Conservation (phyloP, 2,888 invertebrate species). For the Carcina quercana region DNA sequence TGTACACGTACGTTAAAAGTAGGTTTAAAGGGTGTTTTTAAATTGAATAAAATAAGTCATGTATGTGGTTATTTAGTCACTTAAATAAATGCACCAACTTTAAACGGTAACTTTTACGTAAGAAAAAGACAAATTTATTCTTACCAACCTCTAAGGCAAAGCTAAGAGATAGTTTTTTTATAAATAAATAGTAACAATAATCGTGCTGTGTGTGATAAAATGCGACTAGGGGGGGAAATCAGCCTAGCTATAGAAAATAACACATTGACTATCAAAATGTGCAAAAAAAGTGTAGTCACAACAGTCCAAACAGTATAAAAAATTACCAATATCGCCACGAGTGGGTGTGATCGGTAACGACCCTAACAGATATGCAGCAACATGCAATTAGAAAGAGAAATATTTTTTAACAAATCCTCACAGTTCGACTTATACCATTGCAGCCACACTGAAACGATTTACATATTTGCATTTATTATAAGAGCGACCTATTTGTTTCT, state of each 20-base stretch:
- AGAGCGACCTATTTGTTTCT: no score
- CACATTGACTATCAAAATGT: conserved; percentile 67
- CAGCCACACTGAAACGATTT: no score
- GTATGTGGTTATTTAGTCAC: no score
- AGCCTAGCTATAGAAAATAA: conserved; percentile 71
- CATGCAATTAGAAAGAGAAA: conserved; percentile 66
- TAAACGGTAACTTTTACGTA: background rate
- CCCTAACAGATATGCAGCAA: conserved; percentile 71
- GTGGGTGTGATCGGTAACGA: conserved; percentile 63
- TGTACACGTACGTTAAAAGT: no score
- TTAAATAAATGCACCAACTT: no score
- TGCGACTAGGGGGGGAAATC: conserved; percentile 62
- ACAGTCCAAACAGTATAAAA: conserved; percentile 34
- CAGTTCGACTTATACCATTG: conserved; percentile 47
- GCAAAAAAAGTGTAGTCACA: conserved; percentile 73
- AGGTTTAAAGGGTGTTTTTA: no score
- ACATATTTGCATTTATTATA: no score
- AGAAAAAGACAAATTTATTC: background rate
- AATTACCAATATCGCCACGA: conserved; percentile 69
- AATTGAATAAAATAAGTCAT: no score
- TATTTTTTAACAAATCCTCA: conserved; percentile 34
- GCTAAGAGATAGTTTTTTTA: conserved; percentile 63
- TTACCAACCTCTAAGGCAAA: no score
- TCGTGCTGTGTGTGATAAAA: conserved; percentile 71
- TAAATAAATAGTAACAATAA: conserved; percentile 61